Percentiles rank a stretch among this genome's conserved stretches.
Conservation (phyloP, 2,888 invertebrate genomes). For the Gnatocerus cornutus region DNA sequence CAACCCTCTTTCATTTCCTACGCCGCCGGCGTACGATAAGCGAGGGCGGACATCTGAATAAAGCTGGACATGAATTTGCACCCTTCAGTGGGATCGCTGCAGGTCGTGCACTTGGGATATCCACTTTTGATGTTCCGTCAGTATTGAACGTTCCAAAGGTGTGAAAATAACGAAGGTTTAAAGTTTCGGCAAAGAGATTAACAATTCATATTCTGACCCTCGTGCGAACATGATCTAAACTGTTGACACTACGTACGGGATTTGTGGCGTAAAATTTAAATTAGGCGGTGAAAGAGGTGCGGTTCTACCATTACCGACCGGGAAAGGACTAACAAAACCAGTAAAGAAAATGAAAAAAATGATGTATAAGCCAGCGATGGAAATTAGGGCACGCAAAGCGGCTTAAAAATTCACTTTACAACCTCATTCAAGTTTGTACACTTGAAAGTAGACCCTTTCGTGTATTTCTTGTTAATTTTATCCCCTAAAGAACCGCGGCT, state of each 20-base stretch:
- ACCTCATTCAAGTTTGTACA: slow-evolving; percentile 32
- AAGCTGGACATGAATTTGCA: slow-evolving; percentile 63
- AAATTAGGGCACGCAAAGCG: slow-evolving; percentile 40
- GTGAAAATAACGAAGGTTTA: slow-evolving; percentile 1
- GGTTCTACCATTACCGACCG: slow-evolving; percentile 11
- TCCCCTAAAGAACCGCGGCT: slow-evolving; percentile 19
- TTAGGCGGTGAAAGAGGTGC: slow-evolving; percentile 10
- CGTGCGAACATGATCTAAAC: not conserved
- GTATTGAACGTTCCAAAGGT: not conserved
- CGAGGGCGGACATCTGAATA: slow-evolving; percentile 62
- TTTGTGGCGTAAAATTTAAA: slow-evolving; percentile 22
- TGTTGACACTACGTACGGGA: slow-evolving; percentile 2
- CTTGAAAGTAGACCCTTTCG: slow-evolving; percentile 19
- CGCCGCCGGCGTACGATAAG: slow-evolving; percentile 60
- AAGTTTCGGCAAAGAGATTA: slow-evolving; percentile 2
- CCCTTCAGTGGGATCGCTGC: slow-evolving; percentile 58
- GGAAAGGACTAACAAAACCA: slow-evolving; percentile 20
- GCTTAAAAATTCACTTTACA: slow-evolving; percentile 41
- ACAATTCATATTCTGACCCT: slow-evolving; percentile 9
- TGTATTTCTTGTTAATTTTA: slow-evolving; percentile 36
- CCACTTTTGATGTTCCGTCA: slow-evolving; percentile 52
- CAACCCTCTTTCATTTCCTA: slow-evolving; percentile 66
- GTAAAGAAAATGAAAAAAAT: slow-evolving; percentile 28
- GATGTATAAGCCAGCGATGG: slow-evolving; percentile 29
- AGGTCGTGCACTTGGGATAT: slow-evolving; percentile 52